These are phyloP conservation scores for Serranus cabrilla DNA, from an alignment of 2,797 vertebrate genomes.

Conservation along the genomic window DNA sequence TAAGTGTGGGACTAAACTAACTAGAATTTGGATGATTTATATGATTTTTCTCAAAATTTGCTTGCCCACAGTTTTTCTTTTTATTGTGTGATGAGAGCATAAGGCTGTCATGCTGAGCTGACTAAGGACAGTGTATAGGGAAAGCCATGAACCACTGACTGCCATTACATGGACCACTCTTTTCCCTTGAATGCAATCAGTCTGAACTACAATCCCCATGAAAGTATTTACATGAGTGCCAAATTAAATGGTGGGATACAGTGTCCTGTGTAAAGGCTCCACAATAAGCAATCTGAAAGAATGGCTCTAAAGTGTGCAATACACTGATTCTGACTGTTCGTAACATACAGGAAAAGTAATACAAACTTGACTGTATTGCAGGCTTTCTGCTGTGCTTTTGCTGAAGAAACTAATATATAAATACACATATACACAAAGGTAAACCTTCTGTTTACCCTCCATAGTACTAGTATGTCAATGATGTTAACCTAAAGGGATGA, in stretches of 20 bases:
- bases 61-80: slow-evolving; percentile 21
- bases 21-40: background rate
- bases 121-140: slow-evolving; percentile 30
- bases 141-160: slow-evolving; percentile 47
- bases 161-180: slow-evolving; percentile 18
- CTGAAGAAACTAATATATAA: background rate
- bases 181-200: slow-evolving; percentile 43
- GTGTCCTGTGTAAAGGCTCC: slow-evolving; percentile 2
- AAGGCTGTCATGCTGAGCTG: slow-evolving; percentile 39
- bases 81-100: slow-evolving; percentile 34
- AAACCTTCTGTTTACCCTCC: too few species aligned
- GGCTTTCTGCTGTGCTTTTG: background rate
- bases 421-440: too few species aligned
- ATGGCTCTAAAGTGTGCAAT: background rate
- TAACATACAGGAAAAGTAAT: background rate
- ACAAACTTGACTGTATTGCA: background rate
- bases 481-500: too few species aligned
- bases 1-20: slow-evolving; percentile 5
- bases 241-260: slow-evolving; percentile 28
- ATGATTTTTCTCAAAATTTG: slow-evolving; percentile 14
- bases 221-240: slow-evolving; percentile 41
- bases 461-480: too few species aligned
- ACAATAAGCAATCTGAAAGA: slow-evolving; percentile 1
- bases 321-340: background rate
- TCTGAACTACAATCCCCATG: slow-evolving; percentile 46